Percentiles rank a stretch among this genome's conserved stretches.
phyloP scores from a whole-genome alignment of 2,113 vertebrate species.

The Aegypius monachus region DNA sequence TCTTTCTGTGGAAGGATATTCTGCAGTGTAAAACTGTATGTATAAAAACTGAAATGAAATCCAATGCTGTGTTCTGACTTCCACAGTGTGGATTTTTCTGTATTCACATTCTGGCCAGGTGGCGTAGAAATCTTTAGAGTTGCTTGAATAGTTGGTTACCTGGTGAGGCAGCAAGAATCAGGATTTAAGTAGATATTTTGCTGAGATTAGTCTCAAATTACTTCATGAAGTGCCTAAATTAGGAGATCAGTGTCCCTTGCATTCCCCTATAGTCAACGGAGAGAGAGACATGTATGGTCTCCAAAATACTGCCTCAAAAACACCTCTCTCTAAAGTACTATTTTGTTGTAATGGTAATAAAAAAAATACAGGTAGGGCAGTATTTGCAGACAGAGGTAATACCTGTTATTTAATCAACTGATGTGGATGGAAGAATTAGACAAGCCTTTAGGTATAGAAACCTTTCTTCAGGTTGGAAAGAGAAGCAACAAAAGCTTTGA shows the following conservation, averaged over 20 bases:
- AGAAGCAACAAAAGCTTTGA: neutral
- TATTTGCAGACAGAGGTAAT: neutral
- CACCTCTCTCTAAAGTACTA: neutral
- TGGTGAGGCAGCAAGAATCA: neutral
- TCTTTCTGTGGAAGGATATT: neutral
- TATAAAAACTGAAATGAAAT: neutral
- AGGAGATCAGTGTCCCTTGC: neutral
- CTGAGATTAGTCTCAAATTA: neutral
- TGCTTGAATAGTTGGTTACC: neutral
- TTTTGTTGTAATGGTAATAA: neutral
- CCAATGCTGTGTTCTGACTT: neutral
- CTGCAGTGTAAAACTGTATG: neutral
- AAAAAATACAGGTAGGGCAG: neutral
- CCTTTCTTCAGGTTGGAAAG: neutral
- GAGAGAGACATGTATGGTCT: neutral
- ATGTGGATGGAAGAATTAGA: neutral
- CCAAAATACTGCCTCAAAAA: neutral
- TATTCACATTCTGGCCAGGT: neutral
- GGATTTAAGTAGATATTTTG: neutral
- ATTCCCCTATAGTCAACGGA: neutral
- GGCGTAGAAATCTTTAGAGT: neutral
- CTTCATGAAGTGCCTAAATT: neutral
- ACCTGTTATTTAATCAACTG: neutral
- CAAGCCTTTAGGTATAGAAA: neutral
- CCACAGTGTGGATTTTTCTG: neutral